A percentile compares a stretch with the other conserved stretches of the same genome.
These are phyloP conservation scores for Maniola hyperantus DNA, from an alignment of 2,888 invertebrate species.

Conservation along the genomic window DNA sequence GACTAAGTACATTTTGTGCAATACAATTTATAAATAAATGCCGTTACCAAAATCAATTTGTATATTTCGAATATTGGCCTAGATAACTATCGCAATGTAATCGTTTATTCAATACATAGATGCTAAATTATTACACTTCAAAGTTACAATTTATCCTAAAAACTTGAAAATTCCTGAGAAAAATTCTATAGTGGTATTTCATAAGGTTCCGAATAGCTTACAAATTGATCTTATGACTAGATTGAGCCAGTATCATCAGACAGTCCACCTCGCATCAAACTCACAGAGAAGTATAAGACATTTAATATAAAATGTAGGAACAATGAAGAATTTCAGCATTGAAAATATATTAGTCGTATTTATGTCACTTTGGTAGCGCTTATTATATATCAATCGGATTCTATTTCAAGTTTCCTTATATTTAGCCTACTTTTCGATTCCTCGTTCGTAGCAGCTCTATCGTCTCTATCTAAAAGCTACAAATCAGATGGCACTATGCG, in stretches of 20 bases:
- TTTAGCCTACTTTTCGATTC: slow-evolving; percentile 72
- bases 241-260: slow-evolving; percentile 78
- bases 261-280: slow-evolving; percentile 64
- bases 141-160: slow-evolving; percentile 55
- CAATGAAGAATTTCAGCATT: slow-evolving; percentile 61
- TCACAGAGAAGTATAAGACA: slow-evolving; percentile 72
- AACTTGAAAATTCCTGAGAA: slow-evolving; percentile 69
- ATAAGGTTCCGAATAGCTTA: slow-evolving; percentile 71
- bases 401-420: slow-evolving; percentile 66
- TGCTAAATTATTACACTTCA: slow-evolving; percentile 52
- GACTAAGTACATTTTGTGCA: slow-evolving; percentile 81
- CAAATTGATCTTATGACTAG: slow-evolving; percentile 82
- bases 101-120: slow-evolving; percentile 58
- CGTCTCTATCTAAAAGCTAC: slow-evolving; percentile 73
- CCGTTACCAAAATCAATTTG: slow-evolving; percentile 63
- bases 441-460: slow-evolving; percentile 75
- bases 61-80: slow-evolving; percentile 57
- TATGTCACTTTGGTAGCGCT: slow-evolving; percentile 42
- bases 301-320: slow-evolving; percentile 78
- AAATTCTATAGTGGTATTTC: slow-evolving; percentile 60
- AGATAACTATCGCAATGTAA: slow-evolving; percentile 50
- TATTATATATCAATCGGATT: slow-evolving; percentile 36
- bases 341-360: slow-evolving; percentile 55
- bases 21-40: slow-evolving; percentile 73
- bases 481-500: slow-evolving; percentile 78